These are phyloP conservation scores for Rambutsinella grinnellia DNA, from an alignment of 2,888 invertebrate species.

Conservation along the genomic window DNA sequence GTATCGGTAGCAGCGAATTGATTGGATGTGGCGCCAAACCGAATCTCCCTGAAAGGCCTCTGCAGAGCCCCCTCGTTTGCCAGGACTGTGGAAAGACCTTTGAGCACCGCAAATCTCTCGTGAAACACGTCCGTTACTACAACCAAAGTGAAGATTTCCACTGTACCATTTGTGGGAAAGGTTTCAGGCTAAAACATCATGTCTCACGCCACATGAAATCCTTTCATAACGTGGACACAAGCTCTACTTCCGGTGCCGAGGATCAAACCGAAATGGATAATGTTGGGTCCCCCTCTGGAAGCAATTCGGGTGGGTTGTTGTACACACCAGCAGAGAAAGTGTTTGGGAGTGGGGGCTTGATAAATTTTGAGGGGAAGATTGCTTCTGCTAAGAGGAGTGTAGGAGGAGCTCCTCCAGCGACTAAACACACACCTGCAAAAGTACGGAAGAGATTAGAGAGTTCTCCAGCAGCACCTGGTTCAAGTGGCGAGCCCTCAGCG, in stretches of 20 bases:
- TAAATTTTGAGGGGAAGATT: neutral
- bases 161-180: constrained; percentile 24
- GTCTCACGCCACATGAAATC: constrained; percentile 35
- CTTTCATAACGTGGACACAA: constrained; percentile 36
- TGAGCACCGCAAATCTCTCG: constrained; percentile 36
- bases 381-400: neutral
- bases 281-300: constrained; percentile 15
- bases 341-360: neutral
- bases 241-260: constrained; percentile 16
- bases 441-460: neutral
- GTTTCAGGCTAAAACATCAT: constrained; percentile 38
- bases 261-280: constrained; percentile 6
- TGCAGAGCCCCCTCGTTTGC: constrained; percentile 19
- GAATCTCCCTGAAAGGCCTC: neutral
- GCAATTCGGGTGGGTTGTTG: neutral
- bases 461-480: neutral
- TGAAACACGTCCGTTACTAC: constrained; percentile 40
- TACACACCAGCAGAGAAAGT: neutral
- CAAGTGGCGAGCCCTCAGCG: neutral
- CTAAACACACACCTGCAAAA: neutral
- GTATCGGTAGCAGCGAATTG: neutral
- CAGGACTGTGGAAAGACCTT: constrained; percentile 45
- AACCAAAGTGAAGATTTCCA: constrained; percentile 10
- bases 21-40: constrained; percentile 23
- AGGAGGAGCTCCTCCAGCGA: neutral